Conservation (phyloP, 2,888 invertebrate genomes). For the Lamproptera curius region DNA sequence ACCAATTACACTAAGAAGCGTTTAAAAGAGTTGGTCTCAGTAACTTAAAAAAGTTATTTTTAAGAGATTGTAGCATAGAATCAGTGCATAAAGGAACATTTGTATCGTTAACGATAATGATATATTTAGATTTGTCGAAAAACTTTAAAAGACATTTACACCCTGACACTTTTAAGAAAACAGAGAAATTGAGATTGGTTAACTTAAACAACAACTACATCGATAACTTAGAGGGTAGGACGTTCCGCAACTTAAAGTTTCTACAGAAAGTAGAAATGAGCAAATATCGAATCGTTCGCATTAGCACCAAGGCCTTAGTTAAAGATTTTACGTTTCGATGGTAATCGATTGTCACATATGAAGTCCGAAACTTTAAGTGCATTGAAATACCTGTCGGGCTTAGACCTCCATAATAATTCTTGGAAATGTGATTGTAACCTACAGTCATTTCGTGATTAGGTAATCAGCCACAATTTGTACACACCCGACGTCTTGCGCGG, state of each 20-base stretch:
- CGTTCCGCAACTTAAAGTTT: conserved; percentile 86
- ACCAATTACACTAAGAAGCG: conserved; percentile 80
- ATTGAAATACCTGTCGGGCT: conserved; percentile 82
- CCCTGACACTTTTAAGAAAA: conserved; percentile 84
- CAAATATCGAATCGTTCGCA: conserved; percentile 84
- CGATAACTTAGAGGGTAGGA: conserved; percentile 83
- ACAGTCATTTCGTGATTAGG: conserved; percentile 87
- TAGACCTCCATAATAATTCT: conserved; percentile 88
- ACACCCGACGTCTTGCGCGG: conserved; percentile 86
- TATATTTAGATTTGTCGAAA: conserved; percentile 89
- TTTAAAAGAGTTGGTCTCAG: conserved; percentile 84
- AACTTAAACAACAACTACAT: conserved; percentile 87
- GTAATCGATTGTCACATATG: conserved; percentile 86
- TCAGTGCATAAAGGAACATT: conserved; percentile 86
- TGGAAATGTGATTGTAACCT: conserved; percentile 95
- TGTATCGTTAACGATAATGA: conserved; percentile 84
- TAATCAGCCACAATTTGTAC: conserved; percentile 84
- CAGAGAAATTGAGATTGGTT: conserved; percentile 84
- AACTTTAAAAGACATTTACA: conserved; percentile 84
- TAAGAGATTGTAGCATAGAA: conserved; percentile 86
- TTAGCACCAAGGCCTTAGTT: conserved; percentile 85
- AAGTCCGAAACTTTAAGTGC: conserved; percentile 82
- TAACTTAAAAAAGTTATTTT: conserved; percentile 89
- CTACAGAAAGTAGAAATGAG: conserved; percentile 88
- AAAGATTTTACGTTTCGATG: conserved; percentile 83